Conservation (phyloP, 2,797 vertebrate species). For the Fratercula arctica region DNA sequence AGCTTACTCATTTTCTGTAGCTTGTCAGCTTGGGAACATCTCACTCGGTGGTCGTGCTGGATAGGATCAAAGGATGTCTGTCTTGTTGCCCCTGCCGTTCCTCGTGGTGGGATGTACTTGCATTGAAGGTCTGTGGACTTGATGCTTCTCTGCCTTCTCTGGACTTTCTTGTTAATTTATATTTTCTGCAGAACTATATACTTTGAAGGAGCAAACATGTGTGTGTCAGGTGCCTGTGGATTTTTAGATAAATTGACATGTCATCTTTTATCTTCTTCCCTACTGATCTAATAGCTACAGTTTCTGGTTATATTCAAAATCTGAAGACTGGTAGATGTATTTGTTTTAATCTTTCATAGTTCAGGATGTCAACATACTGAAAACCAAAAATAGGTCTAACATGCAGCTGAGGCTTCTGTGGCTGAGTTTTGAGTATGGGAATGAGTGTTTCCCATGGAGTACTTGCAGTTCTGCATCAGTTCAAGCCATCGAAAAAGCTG, state of each 20-base stretch:
- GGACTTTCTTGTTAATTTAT: background rate
- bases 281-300: background rate
- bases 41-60: background rate
- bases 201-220: background rate
- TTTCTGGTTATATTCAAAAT: background rate
- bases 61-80: background rate
- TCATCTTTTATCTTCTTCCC: background rate
- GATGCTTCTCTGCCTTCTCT: background rate
- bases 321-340: background rate
- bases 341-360: background rate
- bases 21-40: background rate
- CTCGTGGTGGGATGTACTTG: background rate
- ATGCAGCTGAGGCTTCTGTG: background rate
- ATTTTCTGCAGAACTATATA: background rate
- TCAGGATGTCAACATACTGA: background rate
- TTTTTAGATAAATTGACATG: background rate
- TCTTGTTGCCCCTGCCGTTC: background rate
- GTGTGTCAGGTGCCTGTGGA: background rate
- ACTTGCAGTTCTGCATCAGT: background rate
- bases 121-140: background rate
- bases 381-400: background rate
- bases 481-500: background rate
- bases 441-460: background rate
- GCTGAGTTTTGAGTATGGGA: background rate
- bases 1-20: background rate